These are phyloP conservation scores for Dissostichus mawsoni DNA, from an alignment of 2,113 vertebrate genomes.

Conservation along the genomic window DNA sequence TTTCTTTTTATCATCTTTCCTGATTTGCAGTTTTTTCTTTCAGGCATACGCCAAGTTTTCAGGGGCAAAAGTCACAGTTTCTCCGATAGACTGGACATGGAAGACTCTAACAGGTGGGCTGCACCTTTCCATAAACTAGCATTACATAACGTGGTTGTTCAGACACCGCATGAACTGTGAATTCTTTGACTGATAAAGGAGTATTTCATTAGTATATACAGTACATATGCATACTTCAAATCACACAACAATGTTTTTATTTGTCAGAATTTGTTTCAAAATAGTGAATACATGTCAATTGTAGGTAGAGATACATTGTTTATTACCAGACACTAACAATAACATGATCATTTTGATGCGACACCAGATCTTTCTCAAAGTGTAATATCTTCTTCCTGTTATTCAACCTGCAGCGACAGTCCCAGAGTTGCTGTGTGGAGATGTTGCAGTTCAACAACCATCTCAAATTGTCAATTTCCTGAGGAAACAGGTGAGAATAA, in stretches of 20 bases:
- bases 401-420: constrained; percentile 76
- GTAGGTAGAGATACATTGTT: background rate
- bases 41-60: constrained; percentile 95
- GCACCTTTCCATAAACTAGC: constrained; percentile 17
- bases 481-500: constrained; percentile 88
- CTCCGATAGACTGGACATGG: constrained; percentile 90
- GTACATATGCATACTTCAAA: background rate
- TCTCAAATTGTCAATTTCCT: constrained; percentile 93
- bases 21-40: constrained; percentile 59
- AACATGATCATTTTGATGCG: constrained; percentile 1
- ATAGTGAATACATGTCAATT: no score
- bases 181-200: background rate
- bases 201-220: background rate
- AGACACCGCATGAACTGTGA: background rate
- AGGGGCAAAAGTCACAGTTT: constrained; percentile 89
- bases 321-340: background rate
- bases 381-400: background rate
- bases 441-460: constrained; percentile 87
- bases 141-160: background rate
- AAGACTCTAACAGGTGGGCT: constrained; percentile 90
- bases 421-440: constrained; percentile 88
- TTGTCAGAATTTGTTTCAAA: no score
- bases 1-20: constrained; percentile 1
- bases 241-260: background rate
- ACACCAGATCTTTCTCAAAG: background rate